Evolutionary conservation across 2,888 invertebrate species (phyloP).

Genomic region (Nomada ruficornis): DNA sequence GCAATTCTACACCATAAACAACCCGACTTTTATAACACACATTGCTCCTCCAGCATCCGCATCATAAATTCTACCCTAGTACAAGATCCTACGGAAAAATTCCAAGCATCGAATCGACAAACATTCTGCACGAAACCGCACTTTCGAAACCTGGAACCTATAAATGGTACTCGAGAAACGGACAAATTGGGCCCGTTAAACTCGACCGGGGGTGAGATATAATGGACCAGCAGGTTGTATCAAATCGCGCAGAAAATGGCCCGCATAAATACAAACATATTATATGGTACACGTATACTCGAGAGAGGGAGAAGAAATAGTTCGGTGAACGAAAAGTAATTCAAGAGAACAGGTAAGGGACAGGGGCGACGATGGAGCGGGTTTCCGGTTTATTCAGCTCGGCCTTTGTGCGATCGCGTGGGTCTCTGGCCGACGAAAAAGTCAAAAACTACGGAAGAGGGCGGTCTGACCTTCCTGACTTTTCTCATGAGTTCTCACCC

Average conservation of each 20-base stretch:
- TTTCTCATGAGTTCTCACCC: conserved; percentile 58
- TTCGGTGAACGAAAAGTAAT: conserved; percentile 35
- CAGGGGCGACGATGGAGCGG: conserved; percentile 64
- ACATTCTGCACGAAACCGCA: not conserved
- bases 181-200: conserved; percentile 31
- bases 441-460: conserved; percentile 79
- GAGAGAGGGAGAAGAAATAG: not conserved
- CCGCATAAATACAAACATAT: conserved; percentile 47
- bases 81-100: not conserved
- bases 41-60: too few relatives aligned
- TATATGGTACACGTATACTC: conserved; percentile 1
- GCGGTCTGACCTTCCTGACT: conserved; percentile 73
- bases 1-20: not conserved
- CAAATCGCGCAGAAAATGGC: conserved; percentile 50
- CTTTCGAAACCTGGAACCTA: not conserved
- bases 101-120: not conserved
- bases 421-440: conserved; percentile 67
- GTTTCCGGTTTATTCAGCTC: conserved; percentile 78
- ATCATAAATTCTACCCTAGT: too few relatives aligned
- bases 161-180: not conserved
- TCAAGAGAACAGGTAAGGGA: conserved; percentile 69
- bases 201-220: not conserved
- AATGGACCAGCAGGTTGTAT: conserved; percentile 61
- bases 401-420: conserved; percentile 63
- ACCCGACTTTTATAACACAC: not conserved